Conservation (phyloP, 2,888 invertebrate species). For the Ceramica pisi region DNA sequence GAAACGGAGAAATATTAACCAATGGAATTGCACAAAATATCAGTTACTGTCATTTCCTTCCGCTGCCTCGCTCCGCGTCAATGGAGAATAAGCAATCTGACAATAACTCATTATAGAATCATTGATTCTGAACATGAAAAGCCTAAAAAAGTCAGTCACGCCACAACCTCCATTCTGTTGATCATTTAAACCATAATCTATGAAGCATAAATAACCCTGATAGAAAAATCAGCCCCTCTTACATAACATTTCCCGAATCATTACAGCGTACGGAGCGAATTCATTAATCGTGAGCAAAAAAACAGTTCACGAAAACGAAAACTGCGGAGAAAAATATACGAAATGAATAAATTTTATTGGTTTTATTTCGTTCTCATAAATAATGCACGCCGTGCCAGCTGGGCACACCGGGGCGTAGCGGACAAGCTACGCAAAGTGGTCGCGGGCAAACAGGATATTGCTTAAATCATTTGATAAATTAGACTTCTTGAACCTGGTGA, state of each 20-base stretch:
- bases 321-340: slow-evolving; percentile 57
- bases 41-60: too few species aligned
- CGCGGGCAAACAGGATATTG: not conserved
- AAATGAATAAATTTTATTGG: slow-evolving; percentile 71
- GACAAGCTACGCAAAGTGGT: not conserved
- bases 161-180: not conserved
- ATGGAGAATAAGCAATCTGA: too few species aligned
- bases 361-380: slow-evolving; percentile 72
- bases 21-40: too few species aligned
- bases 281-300: slow-evolving; percentile 62
- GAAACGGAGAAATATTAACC: too few species aligned
- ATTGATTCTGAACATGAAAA: too few species aligned
- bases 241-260: slow-evolving; percentile 33
- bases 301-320: slow-evolving; percentile 51
- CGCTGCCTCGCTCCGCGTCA: too few species aligned
- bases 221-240: slow-evolving; percentile 1
- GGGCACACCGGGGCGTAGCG: slow-evolving; percentile 10
- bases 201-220: not conserved
- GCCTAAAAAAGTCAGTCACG: not conserved
- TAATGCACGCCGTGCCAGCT: slow-evolving; percentile 65
- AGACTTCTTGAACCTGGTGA: slow-evolving; percentile 5
- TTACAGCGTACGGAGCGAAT: slow-evolving; percentile 48
- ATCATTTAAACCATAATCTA: not conserved
- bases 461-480: slow-evolving; percentile 56
- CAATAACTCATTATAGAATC: not conserved